Base-by-base conservation (phyloP, 2,888 invertebrate genomes). In the Macrophya annulata region DNA sequence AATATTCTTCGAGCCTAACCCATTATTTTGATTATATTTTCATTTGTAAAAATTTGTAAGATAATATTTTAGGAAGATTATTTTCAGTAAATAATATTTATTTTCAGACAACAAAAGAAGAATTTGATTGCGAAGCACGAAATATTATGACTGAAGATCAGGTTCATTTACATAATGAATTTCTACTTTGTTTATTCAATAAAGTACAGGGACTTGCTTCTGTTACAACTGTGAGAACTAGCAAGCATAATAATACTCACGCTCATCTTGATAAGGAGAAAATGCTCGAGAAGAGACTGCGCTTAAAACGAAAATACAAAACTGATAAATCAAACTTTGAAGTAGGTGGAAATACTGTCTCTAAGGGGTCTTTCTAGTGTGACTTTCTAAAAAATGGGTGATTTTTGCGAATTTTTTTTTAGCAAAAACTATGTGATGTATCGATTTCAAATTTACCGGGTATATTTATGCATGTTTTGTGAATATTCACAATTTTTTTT, bases 111-210 rank as follows among this genome's bases (percentile, higher is more conserved):
- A 96, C 97, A 0, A 97, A 97, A 92, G 97, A 97, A 91, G 97
- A 98, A 89, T 98, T 98, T 92, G 98, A 98, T 90, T 93, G 94
- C 17, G 97, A 97, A 93, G 97, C 97, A 6, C 95, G 98, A 62
- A 96, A 96, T 91, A 93, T 98, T 21, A 93, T 98, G 87, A 95
- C 95, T 10, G 94, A 95, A 9, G 96, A 97, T 76, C 96, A 97
- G 93, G 95, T 98, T 45, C 96, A 96, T 91, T 95, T 97, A 84
- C 98, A 98, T 92, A 98, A 98, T 93, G 96, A 97, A 90, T 98
- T 98, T 91, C 94, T 98, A 9, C 93, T 97, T 25, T 97, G 98
- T 0, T 94, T 98, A 65, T 94, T 98, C 55, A 96, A 96, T 90
- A 97, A 97, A 94, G 97, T 97, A 79, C 94, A 94, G 86, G 94